Evolutionary conservation across 1,140 invertebrate species (phyloP), one percentile per base, ranked within the genome.

Genomic region (Orussus abietinus): DNA sequence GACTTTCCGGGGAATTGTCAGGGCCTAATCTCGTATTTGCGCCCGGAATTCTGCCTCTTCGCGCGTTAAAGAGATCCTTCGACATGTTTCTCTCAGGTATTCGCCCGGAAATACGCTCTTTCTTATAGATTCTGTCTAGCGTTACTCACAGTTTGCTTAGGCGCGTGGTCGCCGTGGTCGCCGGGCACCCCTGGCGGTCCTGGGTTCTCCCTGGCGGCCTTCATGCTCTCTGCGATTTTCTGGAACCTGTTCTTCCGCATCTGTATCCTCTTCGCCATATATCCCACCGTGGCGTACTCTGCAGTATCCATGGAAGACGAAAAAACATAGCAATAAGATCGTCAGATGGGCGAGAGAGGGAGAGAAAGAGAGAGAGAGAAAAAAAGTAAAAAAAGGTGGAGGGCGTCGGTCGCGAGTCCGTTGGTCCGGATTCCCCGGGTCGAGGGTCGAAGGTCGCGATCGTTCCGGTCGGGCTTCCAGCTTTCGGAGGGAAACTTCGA

Each of bases 261-360:
- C 71, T 92, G 88, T 69, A 95, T 93, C 69, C 91, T 78, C 77
- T 94, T 95, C 45, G 90, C 90, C 85, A 94, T 91, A 74, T 95
- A 94, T 51, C 92, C 92, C 45, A 95, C 92, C 36, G 90, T 91
- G 41, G 91, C 92, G 68, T 94, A 94, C 77, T 94, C 92, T 92
- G 79, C 25, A 75, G 72, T 46, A 15, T 6, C 11, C 4, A 2
- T 9, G 31, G 57, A 58, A 54, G 37, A 53, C 35, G 33, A 33
- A 40, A 45, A 47, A 43, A 44, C 30, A 43, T 40, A 39, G 40
- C 41, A 46, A 36, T 33, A n/a, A n/a, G n/a, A n/a, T n/a, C n/a
- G n/a, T n/a, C n/a, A 14, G 13, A 33, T 29, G 31, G 28, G 37
- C 21, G 5, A 18, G 13, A 33, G 38, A 20, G 31, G 32, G 35